A percentile compares a stretch with the other conserved stretches of the same genome.
Evolutionary conservation across 2,888 invertebrate species (phyloP).

Genomic region (Coelopa pilipes): DNA sequence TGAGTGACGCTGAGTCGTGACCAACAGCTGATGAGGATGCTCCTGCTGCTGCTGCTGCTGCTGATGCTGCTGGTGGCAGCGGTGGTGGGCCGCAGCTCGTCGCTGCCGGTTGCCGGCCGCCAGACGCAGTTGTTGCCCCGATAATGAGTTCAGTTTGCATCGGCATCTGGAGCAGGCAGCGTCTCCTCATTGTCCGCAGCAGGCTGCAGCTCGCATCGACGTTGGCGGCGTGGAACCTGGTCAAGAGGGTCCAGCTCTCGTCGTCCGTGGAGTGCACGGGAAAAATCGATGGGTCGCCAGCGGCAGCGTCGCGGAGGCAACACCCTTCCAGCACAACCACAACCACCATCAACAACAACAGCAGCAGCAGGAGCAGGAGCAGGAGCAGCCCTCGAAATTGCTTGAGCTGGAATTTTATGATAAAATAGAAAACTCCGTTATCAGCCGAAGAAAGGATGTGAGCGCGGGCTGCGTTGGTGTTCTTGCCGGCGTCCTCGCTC

Average conservation of each 20-base stretch:
- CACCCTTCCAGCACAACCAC: slow-evolving; percentile 29
- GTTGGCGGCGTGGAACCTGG: too few relatives aligned
- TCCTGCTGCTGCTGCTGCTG: background rate
- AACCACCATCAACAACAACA: slow-evolving; percentile 40
- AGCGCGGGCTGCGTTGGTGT: slow-evolving; percentile 39
- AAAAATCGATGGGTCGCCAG: slow-evolving; percentile 17
- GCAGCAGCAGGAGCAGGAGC: slow-evolving; percentile 31
- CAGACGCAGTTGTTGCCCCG: slow-evolving; percentile 6
- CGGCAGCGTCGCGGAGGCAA: background rate
- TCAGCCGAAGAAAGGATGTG: slow-evolving; percentile 59
- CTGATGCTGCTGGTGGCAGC: background rate
- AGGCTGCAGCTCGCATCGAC: too few relatives aligned
- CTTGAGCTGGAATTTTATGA: slow-evolving; percentile 51
- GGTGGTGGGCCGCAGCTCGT: background rate
- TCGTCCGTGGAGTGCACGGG: background rate
- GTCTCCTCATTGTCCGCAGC: too few relatives aligned
- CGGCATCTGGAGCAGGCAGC: slow-evolving; percentile 18
- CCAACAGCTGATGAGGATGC: slow-evolving; percentile 33
- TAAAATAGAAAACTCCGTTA: slow-evolving; percentile 61
- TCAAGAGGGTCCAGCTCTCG: background rate
- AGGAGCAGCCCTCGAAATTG: slow-evolving; percentile 16
- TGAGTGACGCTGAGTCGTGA: slow-evolving; percentile 21
- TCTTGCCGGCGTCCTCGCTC: slow-evolving; percentile 33
- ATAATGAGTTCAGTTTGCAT: slow-evolving; percentile 33
- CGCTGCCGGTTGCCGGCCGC: background rate